These are phyloP conservation scores for Actenoides hombroni DNA, from an alignment of 2,113 vertebrate genomes.

Conservation along the genomic window DNA sequence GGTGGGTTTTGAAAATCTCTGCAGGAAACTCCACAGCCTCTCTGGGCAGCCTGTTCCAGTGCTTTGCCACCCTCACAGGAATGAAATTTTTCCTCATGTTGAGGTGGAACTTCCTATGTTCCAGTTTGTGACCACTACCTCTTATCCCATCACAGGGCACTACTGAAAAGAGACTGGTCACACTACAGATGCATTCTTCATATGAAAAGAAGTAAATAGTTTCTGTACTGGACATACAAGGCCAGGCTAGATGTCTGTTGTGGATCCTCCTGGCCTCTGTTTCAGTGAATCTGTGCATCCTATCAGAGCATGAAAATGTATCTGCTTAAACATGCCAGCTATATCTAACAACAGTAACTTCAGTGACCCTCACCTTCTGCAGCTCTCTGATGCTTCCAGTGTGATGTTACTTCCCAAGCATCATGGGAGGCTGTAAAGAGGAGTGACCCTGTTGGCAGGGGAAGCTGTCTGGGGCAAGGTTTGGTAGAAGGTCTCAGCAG, in stretches of 20 bases:
- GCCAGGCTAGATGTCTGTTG: background rate
- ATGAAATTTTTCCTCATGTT: no score
- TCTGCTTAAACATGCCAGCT: background rate
- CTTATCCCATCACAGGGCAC: no score
- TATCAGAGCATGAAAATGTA: background rate
- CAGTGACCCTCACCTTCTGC: background rate
- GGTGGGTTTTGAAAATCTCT: no score
- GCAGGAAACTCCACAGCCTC: no score
- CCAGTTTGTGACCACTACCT: no score
- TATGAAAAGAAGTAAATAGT: background rate
- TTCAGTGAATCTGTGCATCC: background rate
- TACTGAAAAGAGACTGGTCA: no score
- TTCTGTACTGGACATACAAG: background rate
- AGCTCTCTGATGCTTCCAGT: background rate
- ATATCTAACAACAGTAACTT: background rate
- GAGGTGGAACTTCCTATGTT: no score
- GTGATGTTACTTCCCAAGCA: background rate
- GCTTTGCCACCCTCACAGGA: no score
- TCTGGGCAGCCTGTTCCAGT: no score
- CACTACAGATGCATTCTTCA: background rate
- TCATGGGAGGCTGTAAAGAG: background rate
- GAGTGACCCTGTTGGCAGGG: background rate
- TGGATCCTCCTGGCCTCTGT: background rate
- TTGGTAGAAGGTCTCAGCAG: background rate
- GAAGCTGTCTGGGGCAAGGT: background rate